Percentiles rank a stretch among this genome's conserved stretches.
These are phyloP conservation scores for Nestor notabilis DNA, from an alignment of 2,113 vertebrate species.

Conservation along the genomic window DNA sequence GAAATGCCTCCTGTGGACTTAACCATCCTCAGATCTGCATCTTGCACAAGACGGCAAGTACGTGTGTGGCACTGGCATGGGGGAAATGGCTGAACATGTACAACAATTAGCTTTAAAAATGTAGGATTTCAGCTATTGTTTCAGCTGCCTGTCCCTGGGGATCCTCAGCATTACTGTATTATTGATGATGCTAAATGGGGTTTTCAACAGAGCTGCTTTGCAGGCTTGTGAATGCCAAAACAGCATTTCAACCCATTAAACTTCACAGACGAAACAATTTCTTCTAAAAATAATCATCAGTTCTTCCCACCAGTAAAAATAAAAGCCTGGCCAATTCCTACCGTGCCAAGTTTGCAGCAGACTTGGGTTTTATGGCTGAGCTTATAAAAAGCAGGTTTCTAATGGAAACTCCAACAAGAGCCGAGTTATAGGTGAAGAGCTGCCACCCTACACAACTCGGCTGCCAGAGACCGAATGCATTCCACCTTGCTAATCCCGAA, in stretches of 20 bases:
- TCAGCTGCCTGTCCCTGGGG: conserved; percentile 1
- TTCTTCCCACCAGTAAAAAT: conserved; percentile 47
- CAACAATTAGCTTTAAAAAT: conserved; percentile 34
- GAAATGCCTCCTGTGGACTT: not conserved
- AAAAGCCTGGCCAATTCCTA: not conserved
- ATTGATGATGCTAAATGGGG: conserved; percentile 48
- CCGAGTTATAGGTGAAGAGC: not conserved
- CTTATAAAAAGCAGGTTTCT: conserved; percentile 47
- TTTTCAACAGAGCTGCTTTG: conserved; percentile 49
- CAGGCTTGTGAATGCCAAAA: conserved; percentile 24
- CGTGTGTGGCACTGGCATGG: not conserved
- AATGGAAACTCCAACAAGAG: conserved; percentile 25
- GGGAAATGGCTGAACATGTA: not conserved
- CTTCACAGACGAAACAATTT: conserved; percentile 6
- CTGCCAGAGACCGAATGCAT: not conserved
- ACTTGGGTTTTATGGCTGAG: conserved; percentile 33
- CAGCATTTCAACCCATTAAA: conserved; percentile 53
- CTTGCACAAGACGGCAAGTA: not conserved
- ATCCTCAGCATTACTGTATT: not conserved
- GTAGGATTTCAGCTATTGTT: conserved; percentile 7
- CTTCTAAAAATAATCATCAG: conserved; percentile 60
- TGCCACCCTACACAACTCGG: not conserved
- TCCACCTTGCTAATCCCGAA: conserved; percentile 26
- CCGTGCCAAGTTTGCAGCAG: not conserved
- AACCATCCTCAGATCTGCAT: not conserved